Evolutionary conservation across 2,888 invertebrate species (phyloP).

Genomic region (Serripes groenlandicus): DNA sequence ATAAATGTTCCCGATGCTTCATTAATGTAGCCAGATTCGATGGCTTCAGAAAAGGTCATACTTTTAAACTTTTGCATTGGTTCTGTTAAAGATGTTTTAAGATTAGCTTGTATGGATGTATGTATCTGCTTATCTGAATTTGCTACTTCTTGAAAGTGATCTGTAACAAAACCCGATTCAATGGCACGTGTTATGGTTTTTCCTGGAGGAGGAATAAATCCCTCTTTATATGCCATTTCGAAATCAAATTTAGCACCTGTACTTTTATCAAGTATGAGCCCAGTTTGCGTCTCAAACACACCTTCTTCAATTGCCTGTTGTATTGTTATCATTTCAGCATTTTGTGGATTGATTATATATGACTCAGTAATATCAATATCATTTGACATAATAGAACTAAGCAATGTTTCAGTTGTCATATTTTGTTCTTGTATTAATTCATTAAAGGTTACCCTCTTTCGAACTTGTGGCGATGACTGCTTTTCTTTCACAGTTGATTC

Average conservation of each 20-base stretch:
- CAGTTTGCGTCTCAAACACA: slow-evolving; percentile 94
- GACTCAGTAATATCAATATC: slow-evolving; percentile 74
- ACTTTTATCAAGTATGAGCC: slow-evolving; percentile 89
- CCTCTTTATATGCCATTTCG: slow-evolving; percentile 90
- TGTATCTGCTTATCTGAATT: slow-evolving; percentile 59
- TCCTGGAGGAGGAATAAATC: slow-evolving; percentile 81
- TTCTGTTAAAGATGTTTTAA: slow-evolving; percentile 61
- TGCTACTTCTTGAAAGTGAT: slow-evolving; percentile 57
- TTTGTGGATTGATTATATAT: slow-evolving; percentile 88
- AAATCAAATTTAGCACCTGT: slow-evolving; percentile 91
- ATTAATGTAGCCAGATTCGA: slow-evolving; percentile 89
- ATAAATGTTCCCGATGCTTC: slow-evolving; percentile 90
- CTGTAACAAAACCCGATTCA: slow-evolving; percentile 62
- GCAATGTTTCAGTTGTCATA: slow-evolving; percentile 86
- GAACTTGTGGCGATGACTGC: slow-evolving; percentile 8
- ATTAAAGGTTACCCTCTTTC: slow-evolving; percentile 37
- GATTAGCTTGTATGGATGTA: slow-evolving; percentile 57
- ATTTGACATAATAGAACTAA: slow-evolving; percentile 87
- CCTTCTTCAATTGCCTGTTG: slow-evolving; percentile 96
- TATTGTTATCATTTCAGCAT: slow-evolving; percentile 91
- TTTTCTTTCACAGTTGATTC: slow-evolving; percentile 26
- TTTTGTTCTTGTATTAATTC: slow-evolving; percentile 47
- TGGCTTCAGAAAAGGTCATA: slow-evolving; percentile 89
- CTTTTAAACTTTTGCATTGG: slow-evolving; percentile 51
- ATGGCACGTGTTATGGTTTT: slow-evolving; percentile 57